Base-by-base conservation (phyloP, 2,113 vertebrate genomes). In the Hippopotamus amphibius region DNA sequence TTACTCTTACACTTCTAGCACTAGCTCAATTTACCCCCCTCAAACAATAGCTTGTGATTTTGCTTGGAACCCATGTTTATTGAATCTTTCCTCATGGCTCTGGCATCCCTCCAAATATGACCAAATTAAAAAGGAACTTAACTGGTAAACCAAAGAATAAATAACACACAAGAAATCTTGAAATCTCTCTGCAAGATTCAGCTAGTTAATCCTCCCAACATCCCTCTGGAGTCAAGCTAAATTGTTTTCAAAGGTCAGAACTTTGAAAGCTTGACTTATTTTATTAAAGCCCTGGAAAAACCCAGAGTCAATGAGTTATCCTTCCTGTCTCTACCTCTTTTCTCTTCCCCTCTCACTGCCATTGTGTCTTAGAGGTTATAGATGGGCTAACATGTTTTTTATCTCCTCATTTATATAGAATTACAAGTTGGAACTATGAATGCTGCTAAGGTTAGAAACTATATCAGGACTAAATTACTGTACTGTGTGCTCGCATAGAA, bases 41-140 rank as follows among this genome's bases (percentile, higher is more conserved):
- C 30, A 96, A 89, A 86, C 17, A 76, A 92, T 74, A 95, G 55
- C 65, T 95, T 93, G 16, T 93, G 65, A 85, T 95, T 97, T 97
- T 92, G 66, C 76, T 94, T 90, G 88, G 80, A 89, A 93, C 6
- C 12, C 26, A 21, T 65, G 21, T 82, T 96, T 93, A 88, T 16
- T 84, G 24, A 93, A 85, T 91, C 59, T 93, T 87, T 66, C 57
- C 59, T 90, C 48, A 65, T 74, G 19, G 8, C 43, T 80, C 72
- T 84, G 86, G 48, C n/a, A 89, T 96, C 13, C n/a, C 26, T 26
- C 43, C 68, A 95, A 93, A 96, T 88, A 74, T 55, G 57, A 94
- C 91, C 68, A 95, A 92, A 86, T 95, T 89, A 37, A 90, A 96
- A 95, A 68, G 19, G 46, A 92, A 83, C 37, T 80, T 85, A 95